Base-by-base conservation (phyloP, 2,113 vertebrate species). In the Onychostoma macrolepis region DNA sequence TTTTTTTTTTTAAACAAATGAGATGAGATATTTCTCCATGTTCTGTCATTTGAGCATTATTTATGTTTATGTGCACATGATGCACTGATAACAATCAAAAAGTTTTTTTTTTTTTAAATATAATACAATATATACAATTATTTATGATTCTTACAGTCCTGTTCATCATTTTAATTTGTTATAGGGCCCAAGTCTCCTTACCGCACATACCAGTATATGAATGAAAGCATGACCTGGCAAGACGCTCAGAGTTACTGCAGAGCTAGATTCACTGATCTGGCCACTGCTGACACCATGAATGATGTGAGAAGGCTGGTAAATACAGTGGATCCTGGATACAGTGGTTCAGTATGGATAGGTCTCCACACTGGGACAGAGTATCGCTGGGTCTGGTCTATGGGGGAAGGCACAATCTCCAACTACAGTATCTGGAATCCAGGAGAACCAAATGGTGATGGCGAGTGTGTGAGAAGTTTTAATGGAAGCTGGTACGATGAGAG, bases 161-260 rank as follows among this genome's bases (percentile, higher is more conserved):
- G 38, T 45, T 53, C 41, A 5, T 21, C n/a, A 53, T 19, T 19
- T 48, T n/a, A 1, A 28, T 72, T 72, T 48, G n/a, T 6, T 28
- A 17, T 1, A 77, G 75, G 41, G n/a, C 24, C n/a, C 41, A 43
- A 26, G 43, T 48, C 8, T 71, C 48, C 28, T 9, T 10, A 36
- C 48, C 9, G 5, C 53, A 9, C 6, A 0, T 89, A 83, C 61
- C 61, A 86, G 65, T 89, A 69, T 72, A 21, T 89, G 24, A 78
- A 83, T 11, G 8, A 50, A 1, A 30, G 33, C 0, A 84, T 9
- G 56, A 84, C 33, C 4, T 88, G 89, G 89, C 6, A 19, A 33
- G 26, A 76, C 24, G 89, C 89, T 26, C 89, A 86, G 74, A 75
- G 10, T 13, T 88, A 86, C 63, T 88, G 87, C 38, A 86, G 74